Conservation (phyloP, 2,888 invertebrate genomes). For the Mongoloraphidia duomilia region DNA sequence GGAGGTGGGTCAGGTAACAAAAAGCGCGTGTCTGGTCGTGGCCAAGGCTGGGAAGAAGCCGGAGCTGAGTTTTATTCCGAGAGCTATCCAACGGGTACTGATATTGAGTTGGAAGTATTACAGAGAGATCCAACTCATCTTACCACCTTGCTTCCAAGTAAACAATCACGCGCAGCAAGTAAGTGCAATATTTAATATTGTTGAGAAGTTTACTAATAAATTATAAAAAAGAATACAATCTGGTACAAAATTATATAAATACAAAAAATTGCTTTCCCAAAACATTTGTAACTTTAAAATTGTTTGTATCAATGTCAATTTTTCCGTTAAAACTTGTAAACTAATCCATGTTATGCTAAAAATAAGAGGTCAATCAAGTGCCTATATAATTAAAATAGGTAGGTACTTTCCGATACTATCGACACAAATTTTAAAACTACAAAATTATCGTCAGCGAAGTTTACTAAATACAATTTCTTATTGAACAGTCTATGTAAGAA, state of each 20-base stretch:
- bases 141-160: conserved; percentile 63
- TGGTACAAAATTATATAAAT: background rate
- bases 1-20: conserved; percentile 40
- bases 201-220: too few relatives aligned
- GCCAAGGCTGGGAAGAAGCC: conserved; percentile 70
- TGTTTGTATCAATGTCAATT: too few relatives aligned
- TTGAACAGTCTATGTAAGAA: too few relatives aligned
- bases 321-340: too few relatives aligned
- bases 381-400: too few relatives aligned
- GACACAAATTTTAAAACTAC: too few relatives aligned
- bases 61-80: conserved; percentile 77
- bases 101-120: conserved; percentile 52
- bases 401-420: too few relatives aligned
- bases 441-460: too few relatives aligned
- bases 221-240: conserved; percentile 3
- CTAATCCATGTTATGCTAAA: too few relatives aligned
- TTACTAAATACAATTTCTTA: too few relatives aligned
- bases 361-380: too few relatives aligned
- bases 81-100: conserved; percentile 51
- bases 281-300: too few relatives aligned
- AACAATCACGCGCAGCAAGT: conserved; percentile 57
- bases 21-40: conserved; percentile 34
- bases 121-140: conserved; percentile 58
- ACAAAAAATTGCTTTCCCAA: background rate
- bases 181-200: conserved; percentile 20